Base-by-base conservation (phyloP, 2,888 invertebrate species). In the Hymenopus coronatus region DNA sequence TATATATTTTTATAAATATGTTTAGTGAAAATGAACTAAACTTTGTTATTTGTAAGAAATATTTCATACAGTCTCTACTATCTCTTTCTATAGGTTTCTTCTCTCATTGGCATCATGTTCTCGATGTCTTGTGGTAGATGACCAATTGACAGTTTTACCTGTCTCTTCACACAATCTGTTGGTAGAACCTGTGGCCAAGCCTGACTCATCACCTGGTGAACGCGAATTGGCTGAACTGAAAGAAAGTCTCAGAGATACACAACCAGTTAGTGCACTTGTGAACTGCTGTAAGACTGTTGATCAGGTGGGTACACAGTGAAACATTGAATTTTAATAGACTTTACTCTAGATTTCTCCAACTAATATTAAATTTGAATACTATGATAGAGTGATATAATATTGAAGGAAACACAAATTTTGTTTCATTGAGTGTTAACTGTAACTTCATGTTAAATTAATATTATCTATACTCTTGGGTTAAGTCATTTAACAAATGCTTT, bases 101-200 rank as follows among this genome's bases (percentile, higher is more conserved):
- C 94, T 99, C 1, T 99, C 99, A 0, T 93, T 99, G 90, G 96
- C 98, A 1, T 97, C 97, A 25, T 98, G 98, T 93, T 95, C 96
- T 89, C 95, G 97, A 28, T 98, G 98, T 92, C 94, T 99, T 90
- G 97, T 99, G n/a, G 95, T 99, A 28, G 99, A 99, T 93, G 99
- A 99, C 93, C 96, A 97, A 88, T 94, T 99, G 25, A 96, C 97
- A 81, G 97, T 99, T 3, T 94, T 99, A 84, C 99, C 99, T 0
- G 95, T 99, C 90, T 98, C 99, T 0, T 98, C 98, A 0, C 97
- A 97, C 92, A 97, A 97, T 83, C 95, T 97, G 15, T 96, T 96
- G 92, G 96, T 99, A 84, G 95, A 96, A 91, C 91, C 94, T 92
- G 92, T 97, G 1, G 95, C 96, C 90, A 93, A 93, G 92, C 91